phyloP scores from a whole-genome alignment of 1,140 invertebrate genomes.

The Heliconius melpomene region DNA sequence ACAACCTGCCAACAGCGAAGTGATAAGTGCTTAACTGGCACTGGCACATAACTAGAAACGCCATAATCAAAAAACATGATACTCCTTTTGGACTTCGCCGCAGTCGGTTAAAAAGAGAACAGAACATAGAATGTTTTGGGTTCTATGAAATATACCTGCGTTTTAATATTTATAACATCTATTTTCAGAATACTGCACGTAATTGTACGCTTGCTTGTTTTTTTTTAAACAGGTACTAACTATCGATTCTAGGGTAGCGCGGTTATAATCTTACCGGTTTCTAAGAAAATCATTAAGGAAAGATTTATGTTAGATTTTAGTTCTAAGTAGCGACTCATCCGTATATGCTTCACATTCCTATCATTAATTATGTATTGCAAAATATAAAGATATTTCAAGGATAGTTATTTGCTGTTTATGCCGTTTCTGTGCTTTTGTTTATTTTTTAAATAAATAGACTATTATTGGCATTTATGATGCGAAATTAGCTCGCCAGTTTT shows the following conservation, averaged over 20 bases:
- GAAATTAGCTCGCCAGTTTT: neutral
- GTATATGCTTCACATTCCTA: slow-evolving; percentile 1
- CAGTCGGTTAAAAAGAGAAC: too few relatives aligned
- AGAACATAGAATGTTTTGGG: too few relatives aligned
- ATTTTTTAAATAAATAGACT: neutral
- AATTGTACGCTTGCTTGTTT: neutral
- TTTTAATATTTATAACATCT: slow-evolving; percentile 8
- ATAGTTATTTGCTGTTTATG: neutral
- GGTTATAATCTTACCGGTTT: slow-evolving; percentile 9
- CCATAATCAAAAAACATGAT: too few relatives aligned
- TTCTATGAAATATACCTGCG: neutral
- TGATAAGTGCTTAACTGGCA: too few relatives aligned
- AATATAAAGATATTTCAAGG: slow-evolving; percentile 2
- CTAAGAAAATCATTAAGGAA: slow-evolving; percentile 14
- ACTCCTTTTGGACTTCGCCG: too few relatives aligned
- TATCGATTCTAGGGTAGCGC: slow-evolving; percentile 12
- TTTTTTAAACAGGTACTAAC: slow-evolving; percentile 10
- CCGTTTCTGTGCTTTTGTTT: neutral
- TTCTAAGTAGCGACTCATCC: slow-evolving; percentile 4
- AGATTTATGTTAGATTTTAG: slow-evolving; percentile 13
- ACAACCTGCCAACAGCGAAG: too few relatives aligned
- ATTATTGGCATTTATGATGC: neutral
- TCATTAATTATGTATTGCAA: neutral
- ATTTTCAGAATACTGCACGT: neutral
- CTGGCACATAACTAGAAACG: too few relatives aligned